phyloP scores from a whole-genome alignment of 1,140 invertebrate genomes.

The Anastrepha obliqua region DNA sequence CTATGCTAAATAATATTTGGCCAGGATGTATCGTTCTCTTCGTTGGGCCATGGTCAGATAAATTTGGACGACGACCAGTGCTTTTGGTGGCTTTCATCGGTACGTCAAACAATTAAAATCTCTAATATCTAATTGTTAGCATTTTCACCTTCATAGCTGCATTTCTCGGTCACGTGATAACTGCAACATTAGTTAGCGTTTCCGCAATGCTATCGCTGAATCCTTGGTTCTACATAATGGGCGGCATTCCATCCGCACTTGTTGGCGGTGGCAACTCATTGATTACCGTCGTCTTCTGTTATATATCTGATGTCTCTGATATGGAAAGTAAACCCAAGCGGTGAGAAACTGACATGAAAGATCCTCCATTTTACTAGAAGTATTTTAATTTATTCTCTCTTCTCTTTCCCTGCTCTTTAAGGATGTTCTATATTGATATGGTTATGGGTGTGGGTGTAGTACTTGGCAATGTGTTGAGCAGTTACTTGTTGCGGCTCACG shows the following conservation, averaged over 20 bases:
- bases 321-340: neutral
- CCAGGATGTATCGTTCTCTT: neutral
- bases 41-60: constrained; percentile 26
- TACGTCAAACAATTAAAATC: neutral
- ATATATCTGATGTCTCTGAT: constrained; percentile 27
- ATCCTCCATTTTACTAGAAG: too few species aligned
- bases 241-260: neutral
- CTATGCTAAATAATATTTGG: constrained; percentile 18
- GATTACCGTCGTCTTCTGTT: constrained; percentile 1
- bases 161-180: constrained; percentile 2
- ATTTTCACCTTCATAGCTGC: neutral
- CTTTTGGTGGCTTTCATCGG: neutral
- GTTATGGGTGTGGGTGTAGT: constrained; percentile 2
- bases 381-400: too few species aligned
- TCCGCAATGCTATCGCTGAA: neutral
- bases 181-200: neutral
- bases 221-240: constrained; percentile 23
- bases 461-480: neutral
- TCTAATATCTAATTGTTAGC: neutral
- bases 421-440: constrained; percentile 34
- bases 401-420: neutral
- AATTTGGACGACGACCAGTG: constrained; percentile 44
- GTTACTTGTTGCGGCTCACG: neutral
- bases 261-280: neutral
- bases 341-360: neutral